Conservation (phyloP, 2,113 vertebrate species). For the Rhizomys pruinosus region DNA sequence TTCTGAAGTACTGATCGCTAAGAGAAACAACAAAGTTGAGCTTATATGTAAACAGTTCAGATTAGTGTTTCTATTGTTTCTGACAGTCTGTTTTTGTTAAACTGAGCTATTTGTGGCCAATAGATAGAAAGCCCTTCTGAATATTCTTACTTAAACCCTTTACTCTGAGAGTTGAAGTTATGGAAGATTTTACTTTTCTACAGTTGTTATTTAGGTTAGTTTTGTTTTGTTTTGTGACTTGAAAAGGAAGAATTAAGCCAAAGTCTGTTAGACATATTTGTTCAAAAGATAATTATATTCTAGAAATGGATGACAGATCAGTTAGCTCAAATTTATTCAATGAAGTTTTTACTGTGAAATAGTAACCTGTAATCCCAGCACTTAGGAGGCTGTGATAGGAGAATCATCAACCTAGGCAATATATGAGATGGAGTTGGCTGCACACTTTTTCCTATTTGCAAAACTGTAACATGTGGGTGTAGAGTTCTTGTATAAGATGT, state of each 20-base stretch:
- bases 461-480: not conserved
- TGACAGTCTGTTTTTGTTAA: not conserved
- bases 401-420: not conserved
- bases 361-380: not conserved
- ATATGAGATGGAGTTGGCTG: too few species aligned
- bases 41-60: not conserved
- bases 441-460: too few species aligned
- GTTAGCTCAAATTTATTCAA: too few species aligned
- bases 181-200: not conserved
- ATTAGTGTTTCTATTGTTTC: not conserved
- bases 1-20: too few species aligned
- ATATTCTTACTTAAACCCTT: not conserved
- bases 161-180: not conserved
- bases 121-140: constrained; percentile 18
- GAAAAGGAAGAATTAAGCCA: constrained; percentile 42
- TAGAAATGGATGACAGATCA: too few species aligned
- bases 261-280: not conserved
- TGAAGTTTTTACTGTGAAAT: constrained; percentile 52
- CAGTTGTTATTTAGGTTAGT: constrained; percentile 25
- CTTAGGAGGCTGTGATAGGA: not conserved
- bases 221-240: too few species aligned
- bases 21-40: not conserved
- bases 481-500: not conserved
- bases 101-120: not conserved
- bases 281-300: constrained; percentile 22